Conservation (phyloP, 2,113 vertebrate species). For the Larimichthys polyactis region DNA sequence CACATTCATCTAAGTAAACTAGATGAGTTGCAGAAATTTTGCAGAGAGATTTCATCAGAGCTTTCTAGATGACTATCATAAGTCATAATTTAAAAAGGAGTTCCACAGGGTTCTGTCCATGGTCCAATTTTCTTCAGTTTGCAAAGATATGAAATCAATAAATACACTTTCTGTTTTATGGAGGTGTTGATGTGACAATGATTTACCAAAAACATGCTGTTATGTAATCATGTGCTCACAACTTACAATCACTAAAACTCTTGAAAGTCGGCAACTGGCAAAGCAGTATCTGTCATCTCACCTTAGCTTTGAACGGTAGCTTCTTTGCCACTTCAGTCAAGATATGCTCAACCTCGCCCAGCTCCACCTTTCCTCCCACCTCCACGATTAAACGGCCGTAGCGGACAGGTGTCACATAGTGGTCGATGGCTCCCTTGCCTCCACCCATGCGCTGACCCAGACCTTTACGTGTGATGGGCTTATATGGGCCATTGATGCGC, state of each 20-base stretch:
- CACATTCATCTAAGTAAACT: not conserved
- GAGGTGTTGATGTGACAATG: not conserved
- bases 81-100: not conserved
- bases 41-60: not conserved
- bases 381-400: slow-evolving; percentile 89
- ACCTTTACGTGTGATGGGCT: slow-evolving; percentile 91
- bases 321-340: slow-evolving; percentile 89
- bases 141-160: not conserved
- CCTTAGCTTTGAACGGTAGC: slow-evolving; percentile 90
- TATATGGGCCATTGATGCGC: slow-evolving; percentile 89
- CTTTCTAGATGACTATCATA: not conserved
- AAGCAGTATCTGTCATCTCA: slow-evolving; percentile 46
- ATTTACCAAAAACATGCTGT: not conserved
- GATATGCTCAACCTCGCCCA: slow-evolving; percentile 85
- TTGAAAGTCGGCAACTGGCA: not conserved
- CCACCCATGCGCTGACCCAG: slow-evolving; percentile 97
- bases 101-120: not conserved
- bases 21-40: not conserved
- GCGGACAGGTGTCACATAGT: slow-evolving; percentile 91
- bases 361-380: slow-evolving; percentile 90
- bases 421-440: slow-evolving; percentile 94
- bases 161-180: not conserved
- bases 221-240: no score
- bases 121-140: not conserved
- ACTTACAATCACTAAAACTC: not conserved